Percentiles rank a stretch among this genome's conserved stretches.
These are phyloP conservation scores for Tenebrio molitor DNA, from an alignment of 1,140 invertebrate genomes.

Conservation along the genomic window DNA sequence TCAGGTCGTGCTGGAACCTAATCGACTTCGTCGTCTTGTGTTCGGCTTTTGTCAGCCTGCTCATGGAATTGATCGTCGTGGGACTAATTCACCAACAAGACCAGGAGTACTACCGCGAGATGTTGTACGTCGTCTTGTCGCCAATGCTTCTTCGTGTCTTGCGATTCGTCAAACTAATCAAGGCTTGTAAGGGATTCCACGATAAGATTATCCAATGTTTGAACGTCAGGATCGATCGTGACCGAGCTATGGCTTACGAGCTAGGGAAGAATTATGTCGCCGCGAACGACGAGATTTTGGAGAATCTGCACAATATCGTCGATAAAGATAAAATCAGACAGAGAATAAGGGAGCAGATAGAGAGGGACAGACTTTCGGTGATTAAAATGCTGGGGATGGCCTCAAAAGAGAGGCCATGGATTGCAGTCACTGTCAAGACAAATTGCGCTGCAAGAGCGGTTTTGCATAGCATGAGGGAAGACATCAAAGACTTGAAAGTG, in stretches of 20 bases:
- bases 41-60: neutral
- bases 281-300: constrained; percentile 72
- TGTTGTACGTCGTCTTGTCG: no score
- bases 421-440: constrained; percentile 68
- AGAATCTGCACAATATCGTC: constrained; percentile 70
- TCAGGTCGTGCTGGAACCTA: constrained; percentile 43
- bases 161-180: no score
- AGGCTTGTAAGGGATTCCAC: no score
- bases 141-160: no score
- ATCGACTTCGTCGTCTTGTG: constrained; percentile 49
- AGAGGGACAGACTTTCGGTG: constrained; percentile 66
- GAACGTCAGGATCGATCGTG: no score
- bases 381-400: constrained; percentile 66
- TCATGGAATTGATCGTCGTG: neutral
- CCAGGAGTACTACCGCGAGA: neutral
- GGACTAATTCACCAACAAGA: neutral
- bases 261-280: constrained; percentile 70
- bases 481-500: constrained; percentile 58
- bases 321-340: constrained; percentile 67
- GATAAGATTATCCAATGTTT: no score
- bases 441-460: constrained; percentile 67
- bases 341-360: constrained; percentile 62
- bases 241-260: constrained; percentile 44
- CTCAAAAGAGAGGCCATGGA: constrained; percentile 67
- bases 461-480: constrained; percentile 66